Evolutionary conservation across 2,113 vertebrate genomes (phyloP), one percentile per base, ranked within the genome.

Genomic region (Cyphomyrus plagiostoma): DNA sequence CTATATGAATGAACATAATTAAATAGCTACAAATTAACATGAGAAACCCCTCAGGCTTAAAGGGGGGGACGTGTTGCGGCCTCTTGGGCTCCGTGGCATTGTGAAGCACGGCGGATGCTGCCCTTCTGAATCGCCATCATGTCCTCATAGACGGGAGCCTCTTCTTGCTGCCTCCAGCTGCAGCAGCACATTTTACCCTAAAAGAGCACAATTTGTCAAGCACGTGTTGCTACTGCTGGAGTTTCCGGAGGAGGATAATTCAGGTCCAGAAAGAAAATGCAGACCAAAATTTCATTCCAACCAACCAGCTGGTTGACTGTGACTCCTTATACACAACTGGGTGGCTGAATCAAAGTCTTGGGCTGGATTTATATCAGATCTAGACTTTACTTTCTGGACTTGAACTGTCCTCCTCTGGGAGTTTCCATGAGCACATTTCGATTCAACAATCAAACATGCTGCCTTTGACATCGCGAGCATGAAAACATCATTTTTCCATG

Each of bases 121-220:
- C 89, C 90, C 86, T 90, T 21, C 3, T 9, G 88, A n/a, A 21
- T 56, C 0, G 52, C 2, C 89, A 89, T 92, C 94, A 94, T 95
- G 94, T 95, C 95, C 92, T 95, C 94, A 17, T 95, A 95, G 89
- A 95, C 91, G 0, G 92, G 92, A 86, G 10, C 6, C 6, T 58
- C 87, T 23, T 0, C 19, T n/a, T 21, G 15, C 46, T 90, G 92
- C 23, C 39, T 46, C 48, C 9, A 90, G n/a, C 35, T 10, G 35
- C 46, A 90, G 23, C 35, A 8, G 35, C 49, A 13, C 62, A 1
- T 1, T 90, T 88, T 93, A 50, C 89, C 89, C 94, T 95, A 86
- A n/a, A 89, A 80, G 48, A 49, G 8, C 23, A 46, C 30, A 42
- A 35, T 30, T 19, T 13, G 3, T 86, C 42, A 86, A 2, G 11